phyloP scores from a whole-genome alignment of 2,797 vertebrate genomes.

The Gallinago nigripennis region DNA sequence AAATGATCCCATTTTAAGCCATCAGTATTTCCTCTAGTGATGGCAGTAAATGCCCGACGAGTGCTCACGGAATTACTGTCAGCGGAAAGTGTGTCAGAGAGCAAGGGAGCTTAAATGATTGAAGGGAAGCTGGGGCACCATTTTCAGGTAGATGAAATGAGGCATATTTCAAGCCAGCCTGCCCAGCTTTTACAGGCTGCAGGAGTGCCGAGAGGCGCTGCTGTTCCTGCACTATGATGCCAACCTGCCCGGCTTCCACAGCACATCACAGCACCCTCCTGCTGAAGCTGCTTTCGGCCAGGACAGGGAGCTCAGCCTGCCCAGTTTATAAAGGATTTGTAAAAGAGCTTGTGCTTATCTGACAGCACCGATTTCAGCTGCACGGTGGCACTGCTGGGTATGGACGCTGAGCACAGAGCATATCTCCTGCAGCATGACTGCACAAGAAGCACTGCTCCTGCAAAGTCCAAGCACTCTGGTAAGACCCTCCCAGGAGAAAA shows the following conservation, averaged over 20 bases:
- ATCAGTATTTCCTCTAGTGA: conserved; percentile 67
- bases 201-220: background rate
- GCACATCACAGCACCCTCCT: background rate
- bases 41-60: conserved; percentile 57
- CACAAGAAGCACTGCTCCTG: background rate
- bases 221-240: background rate
- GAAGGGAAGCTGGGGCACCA: conserved; percentile 57
- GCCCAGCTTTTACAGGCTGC: background rate
- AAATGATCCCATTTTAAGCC: conserved; percentile 73
- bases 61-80: conserved; percentile 63
- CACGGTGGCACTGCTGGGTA: accelerated
- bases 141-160: conserved; percentile 65
- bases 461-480: accelerated
- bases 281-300: background rate
- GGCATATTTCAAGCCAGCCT: background rate
- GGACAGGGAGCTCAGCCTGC: background rate
- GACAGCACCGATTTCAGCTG: background rate
- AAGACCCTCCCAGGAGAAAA: background rate
- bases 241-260: background rate
- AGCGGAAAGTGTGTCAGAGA: conserved; percentile 64
- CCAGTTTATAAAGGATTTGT: background rate
- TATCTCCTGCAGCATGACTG: background rate
- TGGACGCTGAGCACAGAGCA: accelerated
- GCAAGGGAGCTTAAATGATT: conserved; percentile 68
- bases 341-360: background rate